Evolutionary conservation across 2,797 vertebrate genomes (phyloP).

Genomic region (Enteromius mattozi): DNA sequence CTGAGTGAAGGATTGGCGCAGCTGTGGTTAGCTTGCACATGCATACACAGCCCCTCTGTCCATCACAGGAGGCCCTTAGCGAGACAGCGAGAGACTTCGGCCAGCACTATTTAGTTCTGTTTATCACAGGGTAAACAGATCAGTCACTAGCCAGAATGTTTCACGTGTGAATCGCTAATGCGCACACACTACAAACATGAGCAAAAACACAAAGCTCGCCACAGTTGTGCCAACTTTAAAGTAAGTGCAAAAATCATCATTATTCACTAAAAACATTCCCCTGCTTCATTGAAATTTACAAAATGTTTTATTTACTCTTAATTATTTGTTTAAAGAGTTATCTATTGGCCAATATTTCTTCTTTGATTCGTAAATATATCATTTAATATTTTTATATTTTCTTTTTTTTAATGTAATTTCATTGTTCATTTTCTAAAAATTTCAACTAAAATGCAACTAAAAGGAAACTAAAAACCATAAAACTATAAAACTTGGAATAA

Average conservation of each 20-base stretch:
- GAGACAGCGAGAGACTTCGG: constrained; percentile 23
- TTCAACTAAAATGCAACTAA: too few relatives aligned
- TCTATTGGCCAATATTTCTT: not conserved
- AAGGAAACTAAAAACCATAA: too few relatives aligned
- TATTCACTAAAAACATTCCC: not conserved
- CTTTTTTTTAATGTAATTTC: too few relatives aligned
- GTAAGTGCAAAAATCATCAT: not conserved
- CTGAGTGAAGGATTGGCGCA: constrained; percentile 17
- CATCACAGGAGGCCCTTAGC: constrained; percentile 36
- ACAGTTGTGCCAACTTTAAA: not conserved
- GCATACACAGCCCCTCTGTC: constrained; percentile 26
- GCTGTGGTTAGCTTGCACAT: constrained; percentile 40
- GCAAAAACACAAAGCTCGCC: constrained; percentile 23
- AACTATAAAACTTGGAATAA: too few relatives aligned
- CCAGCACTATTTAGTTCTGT: constrained; percentile 47
- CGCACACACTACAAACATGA: constrained; percentile 16
- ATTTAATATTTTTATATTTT: not conserved
- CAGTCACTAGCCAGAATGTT: constrained; percentile 22
- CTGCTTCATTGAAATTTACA: not conserved
- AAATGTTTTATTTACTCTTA: not conserved
- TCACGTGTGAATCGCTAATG: not conserved
- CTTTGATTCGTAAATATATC: not conserved
- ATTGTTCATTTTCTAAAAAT: too few relatives aligned
- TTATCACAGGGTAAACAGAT: constrained; percentile 57
- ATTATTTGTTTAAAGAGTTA: not conserved